Conservation (phyloP, 2,797 vertebrate genomes). For the Xiphorhynchus erythropygius region DNA sequence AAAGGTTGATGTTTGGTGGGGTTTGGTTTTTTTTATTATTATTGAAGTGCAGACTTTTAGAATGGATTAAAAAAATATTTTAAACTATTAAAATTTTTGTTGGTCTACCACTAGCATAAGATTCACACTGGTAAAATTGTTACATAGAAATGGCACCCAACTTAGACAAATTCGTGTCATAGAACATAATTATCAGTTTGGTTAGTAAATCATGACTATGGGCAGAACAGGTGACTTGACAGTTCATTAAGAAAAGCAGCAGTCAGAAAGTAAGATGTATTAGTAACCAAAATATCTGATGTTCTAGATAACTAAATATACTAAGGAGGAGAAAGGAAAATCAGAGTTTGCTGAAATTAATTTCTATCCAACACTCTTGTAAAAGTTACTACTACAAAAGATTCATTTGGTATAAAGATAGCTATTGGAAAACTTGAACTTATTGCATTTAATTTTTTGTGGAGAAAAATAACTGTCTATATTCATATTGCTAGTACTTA, state of each 20-base stretch:
- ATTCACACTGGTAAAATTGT: neutral
- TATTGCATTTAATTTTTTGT: neutral
- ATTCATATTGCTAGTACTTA: neutral
- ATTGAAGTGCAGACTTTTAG: neutral
- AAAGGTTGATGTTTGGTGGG: accelerated
- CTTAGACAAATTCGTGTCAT: slow-evolving; percentile 38
- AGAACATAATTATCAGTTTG: slow-evolving; percentile 33
- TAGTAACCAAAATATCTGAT: neutral
- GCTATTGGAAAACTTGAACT: neutral
- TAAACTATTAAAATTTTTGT: neutral
- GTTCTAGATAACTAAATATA: neutral
- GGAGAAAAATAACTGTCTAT: neutral
- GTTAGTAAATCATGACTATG: neutral
- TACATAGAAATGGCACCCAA: slow-evolving; percentile 1
- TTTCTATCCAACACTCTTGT: neutral
- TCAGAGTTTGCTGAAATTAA: neutral
- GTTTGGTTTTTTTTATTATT: neutral
- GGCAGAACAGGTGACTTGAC: slow-evolving; percentile 33
- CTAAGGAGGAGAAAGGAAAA: neutral
- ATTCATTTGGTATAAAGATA: neutral
- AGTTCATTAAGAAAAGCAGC: slow-evolving; percentile 39
- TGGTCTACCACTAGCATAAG: neutral
- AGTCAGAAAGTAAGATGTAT: neutral
- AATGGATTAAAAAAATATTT: neutral
- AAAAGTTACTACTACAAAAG: neutral